A percentile compares a stretch with the other conserved stretches of the same genome.
phyloP scores from a whole-genome alignment of 92 coral and sea anemone species.

The Galaxea fascicularis region DNA sequence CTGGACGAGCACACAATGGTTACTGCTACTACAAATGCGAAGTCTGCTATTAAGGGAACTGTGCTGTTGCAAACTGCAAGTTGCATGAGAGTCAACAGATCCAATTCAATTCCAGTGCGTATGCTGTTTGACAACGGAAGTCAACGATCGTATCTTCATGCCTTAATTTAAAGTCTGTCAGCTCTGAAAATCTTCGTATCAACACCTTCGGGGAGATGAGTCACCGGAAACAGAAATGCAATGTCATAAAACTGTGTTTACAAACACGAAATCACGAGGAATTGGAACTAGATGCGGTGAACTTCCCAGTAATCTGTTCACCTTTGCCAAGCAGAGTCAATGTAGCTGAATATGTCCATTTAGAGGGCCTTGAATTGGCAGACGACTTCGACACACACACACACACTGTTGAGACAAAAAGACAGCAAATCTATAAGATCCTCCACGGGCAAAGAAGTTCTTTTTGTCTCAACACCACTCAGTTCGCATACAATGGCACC shows the following conservation, averaged over 20 bases:
- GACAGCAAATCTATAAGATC: too few relatives aligned
- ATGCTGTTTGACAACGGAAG: too few relatives aligned
- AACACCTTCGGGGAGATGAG: conserved; percentile 45
- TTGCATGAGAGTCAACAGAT: too few relatives aligned
- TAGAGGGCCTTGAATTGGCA: conserved; percentile 51
- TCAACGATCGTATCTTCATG: conserved; percentile 22
- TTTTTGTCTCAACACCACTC: too few relatives aligned
- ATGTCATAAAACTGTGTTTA: conserved; percentile 39
- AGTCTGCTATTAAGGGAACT: conserved; percentile 22
- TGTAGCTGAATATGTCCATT: conserved; percentile 24
- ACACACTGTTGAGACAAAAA: too few relatives aligned
- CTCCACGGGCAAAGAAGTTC: too few relatives aligned
- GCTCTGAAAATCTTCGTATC: conserved; percentile 33
- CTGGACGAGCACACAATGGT: background rate
- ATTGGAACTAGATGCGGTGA: conserved; percentile 34
- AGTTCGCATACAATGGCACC: too few relatives aligned
- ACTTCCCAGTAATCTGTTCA: conserved; percentile 51
- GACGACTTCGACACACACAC: conserved; percentile 63
- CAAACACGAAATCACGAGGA: conserved; percentile 21
- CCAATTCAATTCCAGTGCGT: too few relatives aligned
- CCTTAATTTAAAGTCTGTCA: conserved; percentile 45
- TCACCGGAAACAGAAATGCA: conserved; percentile 41
- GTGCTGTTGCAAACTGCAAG: conserved; percentile 74
- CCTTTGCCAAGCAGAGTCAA: conserved; percentile 48
- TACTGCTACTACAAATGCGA: background rate